Conservation (phyloP, 2,797 vertebrate genomes). For the Petrocephalus schoutedeni region DNA sequence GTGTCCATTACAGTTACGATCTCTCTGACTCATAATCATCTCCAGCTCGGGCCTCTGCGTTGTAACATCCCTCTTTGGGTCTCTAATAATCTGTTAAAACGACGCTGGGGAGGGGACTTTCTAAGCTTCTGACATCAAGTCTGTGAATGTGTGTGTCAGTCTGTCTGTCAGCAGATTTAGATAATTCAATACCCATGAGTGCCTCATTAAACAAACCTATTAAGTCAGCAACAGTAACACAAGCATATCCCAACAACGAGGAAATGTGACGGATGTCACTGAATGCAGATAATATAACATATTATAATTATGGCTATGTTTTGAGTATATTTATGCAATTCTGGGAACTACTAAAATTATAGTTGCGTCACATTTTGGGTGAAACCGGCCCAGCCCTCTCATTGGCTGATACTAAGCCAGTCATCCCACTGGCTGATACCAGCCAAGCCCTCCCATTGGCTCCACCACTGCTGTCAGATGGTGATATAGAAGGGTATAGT, state of each 20-base stretch:
- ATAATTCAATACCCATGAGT: no score
- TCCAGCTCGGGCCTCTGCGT: background rate
- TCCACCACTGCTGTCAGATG: background rate
- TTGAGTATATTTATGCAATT: background rate
- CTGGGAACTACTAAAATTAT: background rate
- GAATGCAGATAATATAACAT: background rate
- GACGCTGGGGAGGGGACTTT: background rate
- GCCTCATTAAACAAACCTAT: background rate
- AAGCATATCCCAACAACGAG: background rate
- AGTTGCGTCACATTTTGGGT: background rate
- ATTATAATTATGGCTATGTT: background rate
- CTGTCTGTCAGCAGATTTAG: background rate
- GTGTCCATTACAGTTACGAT: background rate
- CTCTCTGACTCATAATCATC: background rate
- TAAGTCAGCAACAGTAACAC: background rate
- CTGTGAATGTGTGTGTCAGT: background rate
- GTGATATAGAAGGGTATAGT: background rate
- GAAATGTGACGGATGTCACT: background rate
- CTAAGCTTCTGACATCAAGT: background rate
- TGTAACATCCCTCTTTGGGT: background rate
- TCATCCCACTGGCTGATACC: background rate
- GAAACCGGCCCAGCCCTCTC: background rate
- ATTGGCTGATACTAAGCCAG: background rate
- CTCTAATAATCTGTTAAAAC: background rate
- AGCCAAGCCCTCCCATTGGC: background rate